A percentile compares a stretch with the other conserved stretches of the same genome.
phyloP scores from a whole-genome alignment of 2,113 vertebrate genomes.

The Paralichthys olivaceus region DNA sequence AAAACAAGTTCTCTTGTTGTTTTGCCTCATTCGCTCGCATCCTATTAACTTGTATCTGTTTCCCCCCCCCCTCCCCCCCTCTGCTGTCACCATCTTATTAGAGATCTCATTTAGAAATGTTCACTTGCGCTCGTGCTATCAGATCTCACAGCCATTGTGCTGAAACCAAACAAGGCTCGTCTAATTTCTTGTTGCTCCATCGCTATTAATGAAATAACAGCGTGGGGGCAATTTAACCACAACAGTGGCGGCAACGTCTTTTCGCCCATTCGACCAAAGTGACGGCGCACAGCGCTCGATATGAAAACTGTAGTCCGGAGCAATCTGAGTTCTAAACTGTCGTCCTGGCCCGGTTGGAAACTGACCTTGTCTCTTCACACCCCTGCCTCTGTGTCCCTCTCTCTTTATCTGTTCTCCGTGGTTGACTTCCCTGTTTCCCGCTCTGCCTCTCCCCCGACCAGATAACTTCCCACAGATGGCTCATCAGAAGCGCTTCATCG shows the following conservation, averaged over 20 bases:
- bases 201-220: slow-evolving; percentile 58
- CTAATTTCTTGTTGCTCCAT: background rate
- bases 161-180: background rate
- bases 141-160: background rate
- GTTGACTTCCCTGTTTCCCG: slow-evolving; percentile 25
- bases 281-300: slow-evolving; percentile 31
- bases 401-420: slow-evolving; percentile 43
- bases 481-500: slow-evolving; percentile 99
- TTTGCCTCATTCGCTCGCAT: background rate
- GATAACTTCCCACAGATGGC: slow-evolving; percentile 99
- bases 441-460: slow-evolving; percentile 72
- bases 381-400: slow-evolving; percentile 5
- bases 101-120: background rate
- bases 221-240: slow-evolving; percentile 7
- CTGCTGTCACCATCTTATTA: background rate
- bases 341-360: slow-evolving; percentile 44
- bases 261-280: slow-evolving; percentile 42
- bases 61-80: too few species aligned
- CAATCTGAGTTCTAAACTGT: slow-evolving; percentile 40
- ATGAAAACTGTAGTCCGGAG: slow-evolving; percentile 12
- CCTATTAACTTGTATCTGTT: background rate
- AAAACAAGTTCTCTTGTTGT: too few species aligned
- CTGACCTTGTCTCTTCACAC: slow-evolving; percentile 61
- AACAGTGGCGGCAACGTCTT: slow-evolving; percentile 10
- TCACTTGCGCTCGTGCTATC: too few species aligned